phyloP scores from a whole-genome alignment of 2,113 vertebrate genomes.

The Trichomycterus rosablanca region DNA sequence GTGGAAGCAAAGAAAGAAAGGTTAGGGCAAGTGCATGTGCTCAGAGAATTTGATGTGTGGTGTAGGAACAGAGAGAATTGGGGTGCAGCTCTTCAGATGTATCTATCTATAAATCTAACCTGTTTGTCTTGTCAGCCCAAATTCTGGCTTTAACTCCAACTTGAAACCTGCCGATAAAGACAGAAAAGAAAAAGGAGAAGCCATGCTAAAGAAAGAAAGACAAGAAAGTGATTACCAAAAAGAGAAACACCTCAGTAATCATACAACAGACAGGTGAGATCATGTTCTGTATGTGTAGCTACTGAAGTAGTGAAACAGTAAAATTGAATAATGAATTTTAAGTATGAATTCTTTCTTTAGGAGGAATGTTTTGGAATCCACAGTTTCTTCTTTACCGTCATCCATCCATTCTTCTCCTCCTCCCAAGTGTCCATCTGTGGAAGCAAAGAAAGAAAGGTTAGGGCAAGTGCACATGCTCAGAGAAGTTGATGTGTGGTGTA shows the following conservation, averaged over 20 bases:
- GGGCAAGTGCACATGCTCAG: not conserved
- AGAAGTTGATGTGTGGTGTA: not conserved
- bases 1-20: constrained; percentile 41
- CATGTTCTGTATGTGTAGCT: not conserved
- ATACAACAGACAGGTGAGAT: constrained; percentile 60
- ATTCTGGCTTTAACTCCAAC: constrained; percentile 48
- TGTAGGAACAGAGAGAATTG: too few species aligned
- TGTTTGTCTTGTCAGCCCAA: constrained; percentile 53
- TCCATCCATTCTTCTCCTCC: constrained; percentile 29
- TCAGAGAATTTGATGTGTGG: constrained; percentile 15
- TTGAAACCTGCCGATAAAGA: constrained; percentile 51
- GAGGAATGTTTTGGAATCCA: constrained; percentile 27
- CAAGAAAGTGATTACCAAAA: constrained; percentile 26
- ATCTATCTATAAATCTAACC: constrained; percentile 35
- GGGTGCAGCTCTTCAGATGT: too few species aligned
- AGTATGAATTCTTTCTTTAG: constrained; percentile 20
- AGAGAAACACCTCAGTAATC: constrained; percentile 42
- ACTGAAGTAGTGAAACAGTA: constrained; percentile 13
- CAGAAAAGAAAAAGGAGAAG: constrained; percentile 47
- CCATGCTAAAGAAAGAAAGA: constrained; percentile 40
- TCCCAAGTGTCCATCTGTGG: constrained; percentile 25
- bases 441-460: constrained; percentile 35
- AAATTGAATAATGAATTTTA: not conserved
- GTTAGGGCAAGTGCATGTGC: constrained; percentile 29
- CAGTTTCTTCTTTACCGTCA: constrained; percentile 24